phyloP scores from a whole-genome alignment of 1,140 invertebrate genomes.

The Hetaerina americana region DNA sequence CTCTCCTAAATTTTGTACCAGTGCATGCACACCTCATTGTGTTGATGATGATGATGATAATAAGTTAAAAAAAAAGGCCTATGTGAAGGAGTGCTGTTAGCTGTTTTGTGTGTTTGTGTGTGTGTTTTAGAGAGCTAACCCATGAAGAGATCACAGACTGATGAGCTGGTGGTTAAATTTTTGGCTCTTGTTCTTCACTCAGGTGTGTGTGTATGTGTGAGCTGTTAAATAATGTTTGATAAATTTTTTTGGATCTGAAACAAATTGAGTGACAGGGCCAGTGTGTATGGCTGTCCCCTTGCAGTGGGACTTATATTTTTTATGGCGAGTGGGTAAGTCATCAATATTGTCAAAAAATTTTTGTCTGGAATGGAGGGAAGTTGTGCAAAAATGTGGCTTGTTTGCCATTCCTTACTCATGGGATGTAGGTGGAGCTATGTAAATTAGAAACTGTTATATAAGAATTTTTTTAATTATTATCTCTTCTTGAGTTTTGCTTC shows the following conservation, averaged over 20 bases:
- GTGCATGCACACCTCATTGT: not conserved
- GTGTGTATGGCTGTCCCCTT: not conserved
- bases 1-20: not conserved
- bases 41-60: not conserved
- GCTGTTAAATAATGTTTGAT: not conserved
- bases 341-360: not conserved
- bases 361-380: not conserved
- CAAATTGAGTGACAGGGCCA: not conserved
- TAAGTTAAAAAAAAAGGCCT: not conserved
- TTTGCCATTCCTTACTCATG: not conserved
- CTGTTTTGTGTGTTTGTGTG: not conserved
- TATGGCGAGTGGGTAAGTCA: not conserved
- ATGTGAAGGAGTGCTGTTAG: not conserved
- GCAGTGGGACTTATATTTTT: not conserved
- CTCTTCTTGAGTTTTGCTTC: not conserved
- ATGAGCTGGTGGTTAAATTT: not conserved
- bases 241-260: constrained; percentile 1
- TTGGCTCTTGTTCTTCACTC: not conserved
- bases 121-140: not conserved
- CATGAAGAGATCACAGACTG: not conserved
- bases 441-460: not conserved
- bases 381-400: not conserved
- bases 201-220: not conserved
- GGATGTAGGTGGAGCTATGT: not conserved
- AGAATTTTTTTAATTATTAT: not conserved